Evolutionary conservation across 2,888 invertebrate genomes (phyloP), one percentile per base, ranked within the genome.

Genomic region (Sphecodes monilicornis): DNA sequence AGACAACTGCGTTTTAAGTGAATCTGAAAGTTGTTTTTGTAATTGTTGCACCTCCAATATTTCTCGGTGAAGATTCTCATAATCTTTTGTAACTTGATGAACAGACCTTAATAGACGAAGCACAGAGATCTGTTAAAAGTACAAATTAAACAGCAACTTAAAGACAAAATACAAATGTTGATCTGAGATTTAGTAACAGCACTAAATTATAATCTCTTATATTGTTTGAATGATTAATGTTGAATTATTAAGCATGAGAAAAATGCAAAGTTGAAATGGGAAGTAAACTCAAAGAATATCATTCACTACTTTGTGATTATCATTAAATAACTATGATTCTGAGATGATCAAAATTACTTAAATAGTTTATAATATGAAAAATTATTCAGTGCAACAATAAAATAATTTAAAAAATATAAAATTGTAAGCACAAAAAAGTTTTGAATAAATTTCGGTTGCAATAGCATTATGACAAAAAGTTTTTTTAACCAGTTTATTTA

Each of bases 1-100:
- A 69, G 96, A 95, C 92, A 98, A 96, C 94, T 98, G 97, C 83
- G 96, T 95, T 88, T 97, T 96, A 86, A 98, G 96, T n/a, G 97
- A 96, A 84, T 96, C 96, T 57, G 97, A 97, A 90, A 98, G 96
- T 95, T 98, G 97, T 89, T 97, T 96, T 94, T 98, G 97, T 91
- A 98, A 94, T 86, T 97, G 97, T 93, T 98, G 97, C 88, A 97
- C 97, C 92, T 98, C 98, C 90, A 96, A 96, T 91, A 98, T 96
- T 95, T 98, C 97, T 93, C 97, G 97, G 54, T 97, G 96, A 78
- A 98, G 95, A 92, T 97, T 97, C 94, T 97, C 97, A 95, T 98
- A 98, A 94, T 98, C 98, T 86, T 97, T 97, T 90, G 97, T 97
- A 86, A 96, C 96, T 95, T 96, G 95, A 22, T 97, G 97, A 85